Percentiles rank a stretch among this genome's conserved stretches.
phyloP scores from a whole-genome alignment of 1,140 invertebrate genomes.

The Drosophila ironensis region DNA sequence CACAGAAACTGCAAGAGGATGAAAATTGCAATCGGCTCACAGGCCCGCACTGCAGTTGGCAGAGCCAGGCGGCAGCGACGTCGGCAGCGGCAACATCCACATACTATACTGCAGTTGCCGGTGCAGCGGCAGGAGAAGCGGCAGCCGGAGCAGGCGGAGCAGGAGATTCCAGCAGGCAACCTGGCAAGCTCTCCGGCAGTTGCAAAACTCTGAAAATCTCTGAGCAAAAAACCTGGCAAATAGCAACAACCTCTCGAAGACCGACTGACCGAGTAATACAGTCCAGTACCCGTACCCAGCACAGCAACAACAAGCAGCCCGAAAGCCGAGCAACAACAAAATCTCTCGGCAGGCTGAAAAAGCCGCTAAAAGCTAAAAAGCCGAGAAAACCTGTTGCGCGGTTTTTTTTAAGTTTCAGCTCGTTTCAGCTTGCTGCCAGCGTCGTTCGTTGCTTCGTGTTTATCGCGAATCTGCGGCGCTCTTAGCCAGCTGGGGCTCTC shows the following conservation, averaged over 20 bases:
- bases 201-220: conserved; percentile 58
- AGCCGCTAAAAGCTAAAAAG: conserved; percentile 64
- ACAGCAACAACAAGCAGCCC: not conserved
- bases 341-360: conserved; percentile 57
- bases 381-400: conserved; percentile 61
- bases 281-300: conserved; percentile 64
- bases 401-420: too few species aligned
- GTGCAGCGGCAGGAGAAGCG: conserved; percentile 60
- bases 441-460: conserved; percentile 75
- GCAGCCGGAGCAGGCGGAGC: conserved; percentile 32
- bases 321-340: conserved; percentile 19
- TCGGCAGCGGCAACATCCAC: conserved; percentile 40
- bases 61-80: conserved; percentile 24
- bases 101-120: conserved; percentile 73
- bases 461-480: conserved; percentile 32
- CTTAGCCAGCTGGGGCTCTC: not conserved
- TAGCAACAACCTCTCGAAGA: conserved; percentile 82
- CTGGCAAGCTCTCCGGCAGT: conserved; percentile 35
- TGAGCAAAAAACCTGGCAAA: conserved; percentile 56
- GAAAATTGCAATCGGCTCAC: conserved; percentile 73
- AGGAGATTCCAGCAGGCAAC: conserved; percentile 32
- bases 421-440: conserved; percentile 63
- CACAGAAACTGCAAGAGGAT: conserved; percentile 81
- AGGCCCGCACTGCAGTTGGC: conserved; percentile 26
- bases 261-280: conserved; percentile 82